phyloP scores from a whole-genome alignment of 2,797 vertebrate species.

The Choloepus didactylus region DNA sequence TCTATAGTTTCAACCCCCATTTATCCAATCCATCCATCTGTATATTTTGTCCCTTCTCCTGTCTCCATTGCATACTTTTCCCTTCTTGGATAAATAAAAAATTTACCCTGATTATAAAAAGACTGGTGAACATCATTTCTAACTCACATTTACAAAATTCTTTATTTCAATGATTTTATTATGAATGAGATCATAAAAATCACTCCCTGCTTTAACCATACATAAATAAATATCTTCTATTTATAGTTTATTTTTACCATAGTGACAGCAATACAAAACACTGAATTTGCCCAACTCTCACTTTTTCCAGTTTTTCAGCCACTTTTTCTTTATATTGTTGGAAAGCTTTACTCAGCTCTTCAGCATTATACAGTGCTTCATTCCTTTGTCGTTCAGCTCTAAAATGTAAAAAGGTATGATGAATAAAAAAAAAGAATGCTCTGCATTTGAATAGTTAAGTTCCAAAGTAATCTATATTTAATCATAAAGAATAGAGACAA shows the following conservation, averaged over 20 bases:
- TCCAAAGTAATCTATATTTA: conserved; percentile 58
- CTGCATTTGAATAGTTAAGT: conserved; percentile 47
- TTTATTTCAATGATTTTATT: conserved; percentile 62
- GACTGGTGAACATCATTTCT: not conserved
- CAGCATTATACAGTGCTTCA: conserved; percentile 92
- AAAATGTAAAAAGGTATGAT: conserved; percentile 73
- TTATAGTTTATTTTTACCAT: conserved; percentile 51
- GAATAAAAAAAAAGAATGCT: conserved; percentile 61
- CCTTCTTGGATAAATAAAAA: not conserved
- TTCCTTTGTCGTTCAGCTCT: conserved; percentile 96
- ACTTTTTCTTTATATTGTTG: conserved; percentile 92
- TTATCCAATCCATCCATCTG: not conserved
- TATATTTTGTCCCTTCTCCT: conserved; percentile 24
- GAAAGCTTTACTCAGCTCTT: conserved; percentile 92
- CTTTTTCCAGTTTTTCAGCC: conserved; percentile 91
- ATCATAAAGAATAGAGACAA: conserved; percentile 44
- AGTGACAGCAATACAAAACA: conserved; percentile 53
- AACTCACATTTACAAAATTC: conserved; percentile 50
- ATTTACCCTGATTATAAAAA: conserved; percentile 37
- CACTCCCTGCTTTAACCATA: not conserved
- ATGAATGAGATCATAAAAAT: conserved; percentile 61
- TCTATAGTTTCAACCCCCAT: not conserved
- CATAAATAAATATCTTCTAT: conserved; percentile 38
- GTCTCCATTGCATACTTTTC: conserved; percentile 1
- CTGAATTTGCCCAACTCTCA: conserved; percentile 75